Percentiles rank a stretch among this genome's conserved stretches.
phyloP scores from a whole-genome alignment of 2,797 vertebrate species.

The Hoplostethus mediterraneus region DNA sequence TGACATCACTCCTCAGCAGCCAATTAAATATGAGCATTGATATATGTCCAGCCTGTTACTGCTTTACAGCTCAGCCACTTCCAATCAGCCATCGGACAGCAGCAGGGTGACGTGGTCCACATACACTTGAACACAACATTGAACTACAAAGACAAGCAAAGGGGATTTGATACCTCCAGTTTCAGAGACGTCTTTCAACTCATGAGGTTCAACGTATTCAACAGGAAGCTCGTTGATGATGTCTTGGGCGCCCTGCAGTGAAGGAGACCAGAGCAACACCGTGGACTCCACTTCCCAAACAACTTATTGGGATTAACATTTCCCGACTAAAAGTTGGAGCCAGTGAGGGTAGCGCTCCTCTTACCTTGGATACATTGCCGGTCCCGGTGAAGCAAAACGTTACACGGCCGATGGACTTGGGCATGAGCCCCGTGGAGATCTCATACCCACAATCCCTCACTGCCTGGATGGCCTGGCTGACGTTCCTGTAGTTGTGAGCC shows the following conservation, averaged over 20 bases:
- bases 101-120: no score
- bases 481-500: constrained; percentile 98
- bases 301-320: neutral
- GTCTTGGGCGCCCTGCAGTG: constrained; percentile 92
- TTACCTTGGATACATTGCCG: constrained; percentile 98
- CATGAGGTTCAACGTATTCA: constrained; percentile 96
- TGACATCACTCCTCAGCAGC: no score
- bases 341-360: neutral
- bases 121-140: no score
- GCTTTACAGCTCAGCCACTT: no score
- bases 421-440: constrained; percentile 96
- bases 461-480: constrained; percentile 96
- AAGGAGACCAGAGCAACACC: no score
- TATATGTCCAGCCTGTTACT: no score
- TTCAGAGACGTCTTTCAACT: constrained; percentile 92
- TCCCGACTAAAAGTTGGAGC: neutral
- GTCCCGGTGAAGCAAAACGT: constrained; percentile 98
- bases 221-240: constrained; percentile 95
- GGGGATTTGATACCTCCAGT: constrained; percentile 86
- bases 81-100: no score
- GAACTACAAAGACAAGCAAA: neutral
- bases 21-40: no score
- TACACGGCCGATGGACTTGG: constrained; percentile 94
- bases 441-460: constrained; percentile 98
- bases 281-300: neutral